phyloP scores from a whole-genome alignment of 2,797 vertebrate genomes.

The Amblyraja radiata region DNA sequence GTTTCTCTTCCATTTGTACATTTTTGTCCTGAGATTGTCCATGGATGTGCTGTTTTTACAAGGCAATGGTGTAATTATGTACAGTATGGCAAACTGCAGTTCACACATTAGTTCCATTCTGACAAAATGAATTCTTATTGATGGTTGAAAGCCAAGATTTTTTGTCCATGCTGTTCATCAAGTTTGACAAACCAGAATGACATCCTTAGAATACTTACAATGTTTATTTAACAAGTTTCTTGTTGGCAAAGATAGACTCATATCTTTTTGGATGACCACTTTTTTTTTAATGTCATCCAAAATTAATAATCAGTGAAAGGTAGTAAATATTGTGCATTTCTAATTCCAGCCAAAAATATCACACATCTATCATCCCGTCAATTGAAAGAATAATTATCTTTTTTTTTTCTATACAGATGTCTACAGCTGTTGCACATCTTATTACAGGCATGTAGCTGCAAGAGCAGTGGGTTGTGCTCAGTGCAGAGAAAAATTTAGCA shows the following conservation, averaged over 20 bases:
- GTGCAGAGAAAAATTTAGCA: neutral
- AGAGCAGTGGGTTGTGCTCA: neutral
- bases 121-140: neutral
- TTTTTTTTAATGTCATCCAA: neutral
- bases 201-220: neutral
- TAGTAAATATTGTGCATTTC: constrained; percentile 7
- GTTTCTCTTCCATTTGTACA: neutral
- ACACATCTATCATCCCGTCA: neutral
- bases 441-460: neutral
- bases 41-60: neutral
- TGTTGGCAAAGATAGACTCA: neutral
- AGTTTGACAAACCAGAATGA: neutral
- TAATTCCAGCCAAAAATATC: neutral
- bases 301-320: neutral
- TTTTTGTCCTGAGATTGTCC: neutral
- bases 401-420: neutral
- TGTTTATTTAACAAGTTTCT: neutral
- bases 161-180: neutral
- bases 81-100: neutral
- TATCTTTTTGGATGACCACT: neutral
- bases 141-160: neutral
- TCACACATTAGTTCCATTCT: neutral
- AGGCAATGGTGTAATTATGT: neutral
- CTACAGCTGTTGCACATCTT: neutral
- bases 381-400: neutral